These are phyloP conservation scores for Zaprionus gabonicus DNA, from an alignment of 1,140 invertebrate species.

Conservation along the genomic window DNA sequence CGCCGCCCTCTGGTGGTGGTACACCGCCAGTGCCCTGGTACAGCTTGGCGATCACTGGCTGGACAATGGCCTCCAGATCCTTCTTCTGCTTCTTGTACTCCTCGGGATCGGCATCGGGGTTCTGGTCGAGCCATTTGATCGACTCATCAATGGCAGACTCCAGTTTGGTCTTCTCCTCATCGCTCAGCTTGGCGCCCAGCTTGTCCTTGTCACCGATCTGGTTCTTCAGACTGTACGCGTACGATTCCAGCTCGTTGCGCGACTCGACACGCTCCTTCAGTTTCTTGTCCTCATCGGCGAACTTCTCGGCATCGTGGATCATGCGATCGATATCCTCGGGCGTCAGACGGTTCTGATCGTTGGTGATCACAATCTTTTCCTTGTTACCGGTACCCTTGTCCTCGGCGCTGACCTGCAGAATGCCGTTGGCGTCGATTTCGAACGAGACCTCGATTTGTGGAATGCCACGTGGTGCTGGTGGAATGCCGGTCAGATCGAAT, in stretches of 20 bases:
- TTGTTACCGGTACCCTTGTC: constrained; percentile 99
- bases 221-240: constrained; percentile 99
- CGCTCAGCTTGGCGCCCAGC: constrained; percentile 95
- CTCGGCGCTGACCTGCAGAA: constrained; percentile 97
- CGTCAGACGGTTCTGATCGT: constrained; percentile 98
- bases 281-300: constrained; percentile 99
- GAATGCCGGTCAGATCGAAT: constrained; percentile 99
- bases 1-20: constrained; percentile 88
- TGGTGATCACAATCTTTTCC: constrained; percentile 99
- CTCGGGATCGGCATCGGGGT: constrained; percentile 96
- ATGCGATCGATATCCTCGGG: constrained; percentile 99
- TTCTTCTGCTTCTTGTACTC: constrained; percentile 99
- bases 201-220: constrained; percentile 99
- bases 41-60: constrained; percentile 98
- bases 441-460: constrained; percentile 99
- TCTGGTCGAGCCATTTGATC: constrained; percentile 99
- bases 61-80: constrained; percentile 96
- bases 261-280: constrained; percentile 98
- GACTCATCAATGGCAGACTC: constrained; percentile 98
- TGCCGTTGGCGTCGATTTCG: constrained; percentile 99
- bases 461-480: constrained; percentile 98
- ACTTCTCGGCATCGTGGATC: constrained; percentile 99
- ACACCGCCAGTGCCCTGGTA: constrained; percentile 92
- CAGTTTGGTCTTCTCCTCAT: constrained; percentile 97
- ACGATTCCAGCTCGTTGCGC: constrained; percentile 97